A percentile compares a stretch with the other conserved stretches of the same genome.
Conservation (phyloP, 2,888 invertebrate species). For the Eustalomyia histrio region DNA sequence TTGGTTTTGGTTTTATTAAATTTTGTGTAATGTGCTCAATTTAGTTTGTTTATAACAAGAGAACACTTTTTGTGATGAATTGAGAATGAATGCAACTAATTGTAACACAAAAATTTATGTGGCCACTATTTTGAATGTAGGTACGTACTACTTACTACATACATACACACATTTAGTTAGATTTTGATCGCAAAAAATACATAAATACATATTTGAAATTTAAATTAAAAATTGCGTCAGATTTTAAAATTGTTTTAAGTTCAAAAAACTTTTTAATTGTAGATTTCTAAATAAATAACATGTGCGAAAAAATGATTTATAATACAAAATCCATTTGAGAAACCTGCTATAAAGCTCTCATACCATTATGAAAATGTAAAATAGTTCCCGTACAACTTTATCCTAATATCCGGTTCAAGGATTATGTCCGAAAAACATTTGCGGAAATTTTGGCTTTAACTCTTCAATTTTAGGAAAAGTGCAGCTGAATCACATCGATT, state of each 20-base stretch:
- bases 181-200: not conserved
- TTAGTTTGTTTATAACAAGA: not conserved
- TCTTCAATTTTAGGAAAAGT: too few relatives aligned
- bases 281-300: too few relatives aligned
- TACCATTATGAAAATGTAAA: too few relatives aligned
- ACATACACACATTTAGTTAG: not conserved
- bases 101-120: not conserved
- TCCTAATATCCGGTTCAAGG: too few relatives aligned
- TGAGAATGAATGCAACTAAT: not conserved
- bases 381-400: too few relatives aligned
- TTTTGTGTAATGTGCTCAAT: not conserved
- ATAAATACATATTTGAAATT: conserved; percentile 12
- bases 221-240: conserved; percentile 27
- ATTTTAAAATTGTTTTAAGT: not conserved
- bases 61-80: not conserved
- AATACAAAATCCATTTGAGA: too few relatives aligned
- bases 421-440: too few relatives aligned
- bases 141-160: not conserved
- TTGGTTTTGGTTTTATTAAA: not conserved
- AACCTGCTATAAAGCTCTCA: too few relatives aligned
- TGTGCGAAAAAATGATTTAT: too few relatives aligned
- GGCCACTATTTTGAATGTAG: not conserved
- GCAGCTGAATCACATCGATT: too few relatives aligned
- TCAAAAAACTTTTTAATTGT: not conserved
- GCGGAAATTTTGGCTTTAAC: too few relatives aligned